Conservation (phyloP, 2,888 invertebrate species). For the Acrocyrtus sp. region DNA sequence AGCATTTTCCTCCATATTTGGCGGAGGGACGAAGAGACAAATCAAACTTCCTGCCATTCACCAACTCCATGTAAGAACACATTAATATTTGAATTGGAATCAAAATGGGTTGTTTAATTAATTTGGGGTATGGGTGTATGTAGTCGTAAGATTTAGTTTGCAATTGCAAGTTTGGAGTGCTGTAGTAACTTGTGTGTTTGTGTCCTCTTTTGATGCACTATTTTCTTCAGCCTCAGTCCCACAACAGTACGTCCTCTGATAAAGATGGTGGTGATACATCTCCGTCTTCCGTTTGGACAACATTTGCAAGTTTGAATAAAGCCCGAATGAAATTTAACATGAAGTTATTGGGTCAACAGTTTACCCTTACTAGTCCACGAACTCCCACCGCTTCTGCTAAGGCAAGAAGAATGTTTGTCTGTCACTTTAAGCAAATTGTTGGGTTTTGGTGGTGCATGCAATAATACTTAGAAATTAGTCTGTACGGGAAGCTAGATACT, state of each 20-base stretch:
- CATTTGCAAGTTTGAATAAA: slow-evolving; percentile 82
- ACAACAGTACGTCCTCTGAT: slow-evolving; percentile 60
- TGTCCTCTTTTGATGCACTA: slow-evolving; percentile 19
- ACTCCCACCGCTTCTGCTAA: slow-evolving; percentile 62
- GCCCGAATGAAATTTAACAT: slow-evolving; percentile 91
- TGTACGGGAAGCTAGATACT: too few species aligned
- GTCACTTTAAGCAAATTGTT: too few species aligned
- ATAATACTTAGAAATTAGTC: too few species aligned
- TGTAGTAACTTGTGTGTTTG: slow-evolving; percentile 4
- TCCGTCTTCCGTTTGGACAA: slow-evolving; percentile 67
- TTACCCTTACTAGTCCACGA: slow-evolving; percentile 65
- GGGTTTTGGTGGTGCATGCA: too few species aligned
- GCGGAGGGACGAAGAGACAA: slow-evolving; percentile 88
- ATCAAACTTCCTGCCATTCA: slow-evolving; percentile 79
- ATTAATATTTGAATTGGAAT: background rate
- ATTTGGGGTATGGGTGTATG: background rate
- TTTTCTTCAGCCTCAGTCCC: slow-evolving; percentile 57
- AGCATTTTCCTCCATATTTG: slow-evolving; percentile 86
- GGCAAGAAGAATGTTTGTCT: slow-evolving; percentile 59
- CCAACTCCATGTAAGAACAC: slow-evolving; percentile 61
- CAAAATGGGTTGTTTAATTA: background rate
- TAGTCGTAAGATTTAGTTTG: background rate
- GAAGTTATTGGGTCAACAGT: slow-evolving; percentile 83
- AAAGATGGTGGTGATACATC: slow-evolving; percentile 63
- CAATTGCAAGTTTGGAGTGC: background rate